Percentiles rank a stretch among this genome's conserved stretches.
phyloP scores from a whole-genome alignment of 2,797 vertebrate species.

The Xyrichtys novacula region DNA sequence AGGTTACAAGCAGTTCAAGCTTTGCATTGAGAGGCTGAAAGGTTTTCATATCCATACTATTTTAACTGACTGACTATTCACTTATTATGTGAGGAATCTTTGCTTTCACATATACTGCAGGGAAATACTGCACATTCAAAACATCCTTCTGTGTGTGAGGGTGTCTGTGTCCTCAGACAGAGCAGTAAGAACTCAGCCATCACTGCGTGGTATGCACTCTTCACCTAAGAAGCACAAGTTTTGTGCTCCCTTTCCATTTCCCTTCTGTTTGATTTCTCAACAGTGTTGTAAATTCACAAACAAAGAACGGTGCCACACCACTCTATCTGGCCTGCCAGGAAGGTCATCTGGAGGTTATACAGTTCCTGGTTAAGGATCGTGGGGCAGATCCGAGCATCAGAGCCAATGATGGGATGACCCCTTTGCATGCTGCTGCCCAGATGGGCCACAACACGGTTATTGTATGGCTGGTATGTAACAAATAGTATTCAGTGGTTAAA shows the following conservation, averaged over 20 bases:
- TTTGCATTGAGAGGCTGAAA: background rate
- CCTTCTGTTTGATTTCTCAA: constrained; percentile 36
- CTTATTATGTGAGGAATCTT: background rate
- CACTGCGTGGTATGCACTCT: background rate
- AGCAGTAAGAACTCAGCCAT: background rate
- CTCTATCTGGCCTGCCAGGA: constrained; percentile 99
- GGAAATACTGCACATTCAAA: too few species aligned
- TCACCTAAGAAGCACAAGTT: background rate
- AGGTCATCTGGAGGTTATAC: constrained; percentile 95
- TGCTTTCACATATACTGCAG: too few species aligned
- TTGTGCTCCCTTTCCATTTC: background rate
- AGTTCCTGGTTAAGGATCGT: constrained; percentile 96
- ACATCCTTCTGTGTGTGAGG: background rate
- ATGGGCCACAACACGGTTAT: constrained; percentile 97
- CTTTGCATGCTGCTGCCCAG: constrained; percentile 95
- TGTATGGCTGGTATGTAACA: constrained; percentile 93
- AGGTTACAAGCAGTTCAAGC: background rate
- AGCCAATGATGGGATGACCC: constrained; percentile 95
- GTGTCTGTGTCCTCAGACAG: too few species aligned
- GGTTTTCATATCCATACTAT: background rate
- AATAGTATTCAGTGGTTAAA: background rate
- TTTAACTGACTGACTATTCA: background rate
- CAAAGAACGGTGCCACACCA: constrained; percentile 97
- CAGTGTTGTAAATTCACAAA: constrained; percentile 93
- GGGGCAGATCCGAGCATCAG: constrained; percentile 89